These are phyloP conservation scores for Pogonophryne albipinna DNA, from an alignment of 2,797 vertebrate genomes.

Conservation along the genomic window DNA sequence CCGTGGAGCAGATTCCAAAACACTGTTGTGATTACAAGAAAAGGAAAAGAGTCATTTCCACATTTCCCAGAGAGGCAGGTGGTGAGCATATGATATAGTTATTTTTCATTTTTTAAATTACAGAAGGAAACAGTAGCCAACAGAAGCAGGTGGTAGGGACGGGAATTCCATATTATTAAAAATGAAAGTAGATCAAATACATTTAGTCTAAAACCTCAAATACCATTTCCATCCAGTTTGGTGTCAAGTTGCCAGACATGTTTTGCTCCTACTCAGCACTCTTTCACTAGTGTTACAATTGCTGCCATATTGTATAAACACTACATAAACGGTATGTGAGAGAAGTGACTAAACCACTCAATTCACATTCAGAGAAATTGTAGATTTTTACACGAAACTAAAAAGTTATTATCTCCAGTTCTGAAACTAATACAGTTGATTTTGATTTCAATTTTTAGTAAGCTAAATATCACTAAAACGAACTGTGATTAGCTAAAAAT, in stretches of 20 bases:
- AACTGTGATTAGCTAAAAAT: neutral
- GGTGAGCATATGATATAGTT: neutral
- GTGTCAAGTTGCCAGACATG: conserved; percentile 18
- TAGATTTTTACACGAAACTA: neutral
- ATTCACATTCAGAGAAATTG: neutral
- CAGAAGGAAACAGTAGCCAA: conserved; percentile 22
- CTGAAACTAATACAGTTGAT: neutral
- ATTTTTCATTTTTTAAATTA: conserved; percentile 26
- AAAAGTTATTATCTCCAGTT: neutral
- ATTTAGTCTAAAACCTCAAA: conserved; percentile 37
- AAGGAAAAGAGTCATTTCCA: conserved; percentile 20
- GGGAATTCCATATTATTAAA: conserved; percentile 35
- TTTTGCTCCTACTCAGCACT: conserved; percentile 11
- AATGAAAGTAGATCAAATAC: conserved; percentile 54
- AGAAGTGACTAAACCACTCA: conserved; percentile 4
- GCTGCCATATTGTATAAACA: neutral
- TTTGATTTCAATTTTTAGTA: neutral
- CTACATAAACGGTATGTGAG: neutral
- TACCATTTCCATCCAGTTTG: conserved; percentile 40
- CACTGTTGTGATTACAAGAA: conserved; percentile 31
- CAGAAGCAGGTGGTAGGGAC: neutral
- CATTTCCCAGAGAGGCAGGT: conserved; percentile 11
- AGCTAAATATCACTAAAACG: neutral
- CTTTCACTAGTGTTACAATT: conserved; percentile 14
- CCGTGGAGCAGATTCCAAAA: conserved; percentile 19